Percentiles rank a stretch among this genome's conserved stretches.
phyloP scores from a whole-genome alignment of 1,140 invertebrate genomes.

The Heterodera schachtii region DNA sequence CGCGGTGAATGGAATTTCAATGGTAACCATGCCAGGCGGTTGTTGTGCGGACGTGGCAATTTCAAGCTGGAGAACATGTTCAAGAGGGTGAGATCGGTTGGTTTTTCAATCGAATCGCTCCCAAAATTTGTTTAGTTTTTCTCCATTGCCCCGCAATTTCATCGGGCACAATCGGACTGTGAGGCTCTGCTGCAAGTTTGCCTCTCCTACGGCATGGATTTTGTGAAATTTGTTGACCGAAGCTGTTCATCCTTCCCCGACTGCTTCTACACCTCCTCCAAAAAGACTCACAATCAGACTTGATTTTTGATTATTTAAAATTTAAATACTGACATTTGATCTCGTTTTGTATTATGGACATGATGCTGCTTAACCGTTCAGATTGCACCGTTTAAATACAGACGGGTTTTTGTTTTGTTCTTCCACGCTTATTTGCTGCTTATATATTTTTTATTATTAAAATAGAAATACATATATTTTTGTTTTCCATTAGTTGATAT shows the following conservation, averaged over 20 bases:
- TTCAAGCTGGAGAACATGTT: slow-evolving; percentile 6
- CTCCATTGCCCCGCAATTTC: not conserved
- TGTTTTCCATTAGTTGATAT: too few relatives aligned
- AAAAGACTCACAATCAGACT: not conserved
- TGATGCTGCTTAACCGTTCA: too few relatives aligned
- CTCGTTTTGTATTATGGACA: not conserved
- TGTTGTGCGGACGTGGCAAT: not conserved
- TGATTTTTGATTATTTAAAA: slow-evolving; percentile 2
- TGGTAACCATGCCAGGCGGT: slow-evolving; percentile 11
- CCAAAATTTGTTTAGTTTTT: slow-evolving; percentile 19
- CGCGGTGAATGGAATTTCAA: slow-evolving; percentile 36
- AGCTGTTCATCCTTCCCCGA: not conserved
- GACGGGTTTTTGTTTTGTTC: too few relatives aligned
- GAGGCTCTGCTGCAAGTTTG: slow-evolving; percentile 35
- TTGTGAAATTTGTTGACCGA: slow-evolving; percentile 32
- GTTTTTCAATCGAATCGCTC: not conserved
- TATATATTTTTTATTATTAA: too few relatives aligned
- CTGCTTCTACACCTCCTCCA: not conserved
- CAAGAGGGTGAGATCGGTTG: not conserved
- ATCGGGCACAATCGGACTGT: slow-evolving; percentile 31
- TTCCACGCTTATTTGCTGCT: too few relatives aligned
- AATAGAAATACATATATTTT: too few relatives aligned
- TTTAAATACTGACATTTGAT: not conserved
- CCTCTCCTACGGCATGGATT: slow-evolving; percentile 34
- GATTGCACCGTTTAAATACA: too few relatives aligned